Percentiles rank a stretch among this genome's conserved stretches.
phyloP scores from a whole-genome alignment of 2,113 vertebrate species.

The Excalfactoria chinensis region DNA sequence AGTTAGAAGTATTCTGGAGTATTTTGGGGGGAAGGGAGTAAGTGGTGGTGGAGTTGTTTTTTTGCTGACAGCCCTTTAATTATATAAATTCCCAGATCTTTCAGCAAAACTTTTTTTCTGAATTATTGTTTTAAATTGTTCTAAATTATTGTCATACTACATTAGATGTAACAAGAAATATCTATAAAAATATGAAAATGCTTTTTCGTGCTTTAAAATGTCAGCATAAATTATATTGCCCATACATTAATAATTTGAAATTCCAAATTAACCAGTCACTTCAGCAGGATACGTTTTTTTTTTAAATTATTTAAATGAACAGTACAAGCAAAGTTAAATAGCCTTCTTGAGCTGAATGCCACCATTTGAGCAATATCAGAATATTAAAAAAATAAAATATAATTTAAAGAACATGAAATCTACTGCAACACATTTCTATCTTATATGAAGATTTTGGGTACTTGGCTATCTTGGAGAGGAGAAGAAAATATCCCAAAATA shows the following conservation, averaged over 20 bases:
- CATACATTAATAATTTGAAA: neutral
- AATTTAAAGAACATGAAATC: neutral
- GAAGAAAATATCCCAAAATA: neutral
- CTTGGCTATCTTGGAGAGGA: neutral
- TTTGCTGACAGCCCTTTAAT: neutral
- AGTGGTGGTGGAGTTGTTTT: neutral
- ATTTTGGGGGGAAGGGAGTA: neutral
- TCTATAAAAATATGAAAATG: neutral
- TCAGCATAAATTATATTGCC: neutral
- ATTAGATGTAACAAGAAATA: neutral
- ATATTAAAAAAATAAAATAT: neutral
- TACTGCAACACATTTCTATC: neutral
- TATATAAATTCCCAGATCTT: neutral
- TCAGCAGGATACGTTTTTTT: neutral
- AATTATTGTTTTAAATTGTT: no score
- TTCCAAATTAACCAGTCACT: neutral
- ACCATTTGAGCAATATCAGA: neutral
- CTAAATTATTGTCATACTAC: neutral
- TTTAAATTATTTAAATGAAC: neutral
- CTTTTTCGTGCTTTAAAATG: neutral
- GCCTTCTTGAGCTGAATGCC: neutral
- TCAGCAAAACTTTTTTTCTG: neutral
- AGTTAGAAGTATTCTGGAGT: neutral
- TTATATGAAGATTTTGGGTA: neutral
- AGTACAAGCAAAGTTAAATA: neutral